phyloP scores from a whole-genome alignment of 2,797 vertebrate species.

The Muscicapa comitata region DNA sequence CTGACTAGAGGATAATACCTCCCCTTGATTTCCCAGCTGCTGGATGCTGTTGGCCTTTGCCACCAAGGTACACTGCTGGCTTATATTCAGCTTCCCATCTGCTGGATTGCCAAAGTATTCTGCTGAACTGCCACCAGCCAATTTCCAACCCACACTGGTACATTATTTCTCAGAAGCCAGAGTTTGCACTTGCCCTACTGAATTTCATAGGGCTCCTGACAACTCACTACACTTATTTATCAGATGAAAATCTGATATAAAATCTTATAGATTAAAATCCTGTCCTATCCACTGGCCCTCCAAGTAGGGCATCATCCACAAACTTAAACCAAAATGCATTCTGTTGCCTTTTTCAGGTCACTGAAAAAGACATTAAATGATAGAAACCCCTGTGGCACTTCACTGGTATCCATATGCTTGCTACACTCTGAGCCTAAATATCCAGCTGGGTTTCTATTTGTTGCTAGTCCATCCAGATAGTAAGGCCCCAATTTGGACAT shows the following conservation, averaged over 20 bases:
- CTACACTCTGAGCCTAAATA: neutral
- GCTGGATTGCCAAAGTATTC: neutral
- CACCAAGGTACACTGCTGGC: neutral
- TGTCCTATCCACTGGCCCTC: neutral
- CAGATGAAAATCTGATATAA: too few species aligned
- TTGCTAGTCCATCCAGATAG: neutral
- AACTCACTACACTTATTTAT: neutral
- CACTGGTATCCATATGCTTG: neutral
- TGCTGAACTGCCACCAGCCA: neutral
- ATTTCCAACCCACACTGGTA: neutral
- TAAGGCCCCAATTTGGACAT: neutral
- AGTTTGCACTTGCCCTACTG: neutral
- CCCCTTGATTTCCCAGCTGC: rapidly evolving
- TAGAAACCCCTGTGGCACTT: neutral
- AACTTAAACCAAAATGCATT: neutral
- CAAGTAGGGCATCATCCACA: neutral
- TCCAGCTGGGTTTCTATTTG: neutral
- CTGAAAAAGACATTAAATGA: neutral
- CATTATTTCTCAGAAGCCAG: neutral
- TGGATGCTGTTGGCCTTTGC: neutral
- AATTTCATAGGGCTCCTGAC: neutral
- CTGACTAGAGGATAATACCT: neutral
- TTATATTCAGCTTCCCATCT: neutral
- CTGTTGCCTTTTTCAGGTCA: neutral
- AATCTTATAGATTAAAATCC: neutral